Evolutionary conservation across 2,797 vertebrate genomes (phyloP).

Genomic region (Gymnoscopelus braueri): DNA sequence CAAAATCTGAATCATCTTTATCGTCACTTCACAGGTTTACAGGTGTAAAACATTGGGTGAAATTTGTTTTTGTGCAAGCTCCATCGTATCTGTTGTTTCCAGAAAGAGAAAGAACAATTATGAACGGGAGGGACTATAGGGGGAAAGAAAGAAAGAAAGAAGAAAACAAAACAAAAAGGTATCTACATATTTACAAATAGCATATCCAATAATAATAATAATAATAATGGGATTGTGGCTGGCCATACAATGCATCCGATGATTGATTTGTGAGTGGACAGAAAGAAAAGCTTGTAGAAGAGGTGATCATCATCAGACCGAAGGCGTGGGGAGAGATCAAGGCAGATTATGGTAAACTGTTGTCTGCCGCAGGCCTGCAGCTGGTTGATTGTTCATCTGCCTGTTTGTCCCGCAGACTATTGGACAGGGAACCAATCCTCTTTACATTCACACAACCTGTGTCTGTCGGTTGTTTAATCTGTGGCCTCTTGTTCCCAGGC

Average conservation of each 20-base stretch:
- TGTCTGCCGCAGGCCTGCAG: conserved; percentile 61
- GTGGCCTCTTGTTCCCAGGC: conserved; percentile 31
- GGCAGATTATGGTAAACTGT: conserved; percentile 61
- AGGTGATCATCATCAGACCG: not conserved
- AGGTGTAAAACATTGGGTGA: too few species aligned
- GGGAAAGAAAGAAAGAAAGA: too few species aligned
- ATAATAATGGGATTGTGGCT: too few species aligned
- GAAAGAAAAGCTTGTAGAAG: conserved; percentile 4
- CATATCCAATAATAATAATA: too few species aligned
- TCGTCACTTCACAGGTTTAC: too few species aligned
- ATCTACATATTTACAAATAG: too few species aligned
- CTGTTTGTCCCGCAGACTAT: conserved; percentile 49
- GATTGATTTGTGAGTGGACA: not conserved
- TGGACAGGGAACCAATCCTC: conserved; percentile 65
- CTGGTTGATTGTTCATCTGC: conserved; percentile 67
- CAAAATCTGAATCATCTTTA: too few species aligned
- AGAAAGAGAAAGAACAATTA: too few species aligned
- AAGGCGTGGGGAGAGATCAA: conserved; percentile 32
- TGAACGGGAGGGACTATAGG: too few species aligned
- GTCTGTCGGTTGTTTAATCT: conserved; percentile 46
- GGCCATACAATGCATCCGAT: not conserved
- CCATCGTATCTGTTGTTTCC: too few species aligned
- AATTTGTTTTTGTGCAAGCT: too few species aligned
- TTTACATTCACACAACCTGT: conserved; percentile 59
- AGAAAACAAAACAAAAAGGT: too few species aligned